A percentile compares a stretch with the other conserved stretches of the same genome.
Conservation (phyloP, 2,797 vertebrate species). For the Eutrigla gurnardus region DNA sequence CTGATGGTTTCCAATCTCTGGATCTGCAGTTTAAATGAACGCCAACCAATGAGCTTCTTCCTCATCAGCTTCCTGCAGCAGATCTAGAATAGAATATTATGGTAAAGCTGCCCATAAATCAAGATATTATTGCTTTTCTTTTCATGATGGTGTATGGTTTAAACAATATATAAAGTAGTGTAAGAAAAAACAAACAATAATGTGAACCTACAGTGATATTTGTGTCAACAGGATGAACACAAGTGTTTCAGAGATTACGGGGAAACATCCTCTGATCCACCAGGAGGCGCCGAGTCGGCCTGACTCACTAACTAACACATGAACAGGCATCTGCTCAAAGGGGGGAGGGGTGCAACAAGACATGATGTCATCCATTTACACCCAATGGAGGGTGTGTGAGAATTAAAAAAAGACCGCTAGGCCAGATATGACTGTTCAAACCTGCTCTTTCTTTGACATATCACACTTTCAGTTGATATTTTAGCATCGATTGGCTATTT, state of each 20-base stretch:
- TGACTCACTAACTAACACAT: slow-evolving; percentile 41
- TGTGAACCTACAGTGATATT: background rate
- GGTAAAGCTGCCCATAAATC: background rate
- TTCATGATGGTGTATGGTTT: background rate
- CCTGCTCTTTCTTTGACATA: too few relatives aligned
- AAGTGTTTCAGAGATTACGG: background rate
- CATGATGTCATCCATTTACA: slow-evolving; percentile 76
- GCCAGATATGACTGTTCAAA: too few relatives aligned
- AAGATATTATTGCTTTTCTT: slow-evolving; percentile 1
- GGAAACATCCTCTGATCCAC: slow-evolving; percentile 1
- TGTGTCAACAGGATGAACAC: background rate
- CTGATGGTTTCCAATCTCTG: slow-evolving; percentile 35
- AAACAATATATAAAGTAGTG: background rate
- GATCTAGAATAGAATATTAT: slow-evolving; percentile 32
- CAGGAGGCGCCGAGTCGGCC: slow-evolving; percentile 35
- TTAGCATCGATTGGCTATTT: too few relatives aligned
- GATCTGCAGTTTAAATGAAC: slow-evolving; percentile 31
- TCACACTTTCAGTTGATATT: too few relatives aligned
- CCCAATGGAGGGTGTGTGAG: slow-evolving; percentile 34
- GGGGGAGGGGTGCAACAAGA: slow-evolving; percentile 50
- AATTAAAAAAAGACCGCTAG: too few relatives aligned
- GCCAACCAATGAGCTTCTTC: slow-evolving; percentile 37
- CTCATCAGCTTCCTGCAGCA: slow-evolving; percentile 20
- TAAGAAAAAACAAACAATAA: background rate
- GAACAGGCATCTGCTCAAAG: slow-evolving; percentile 68